These are phyloP conservation scores for Lacerta agilis DNA, from an alignment of 2,797 vertebrate genomes.

Conservation along the genomic window DNA sequence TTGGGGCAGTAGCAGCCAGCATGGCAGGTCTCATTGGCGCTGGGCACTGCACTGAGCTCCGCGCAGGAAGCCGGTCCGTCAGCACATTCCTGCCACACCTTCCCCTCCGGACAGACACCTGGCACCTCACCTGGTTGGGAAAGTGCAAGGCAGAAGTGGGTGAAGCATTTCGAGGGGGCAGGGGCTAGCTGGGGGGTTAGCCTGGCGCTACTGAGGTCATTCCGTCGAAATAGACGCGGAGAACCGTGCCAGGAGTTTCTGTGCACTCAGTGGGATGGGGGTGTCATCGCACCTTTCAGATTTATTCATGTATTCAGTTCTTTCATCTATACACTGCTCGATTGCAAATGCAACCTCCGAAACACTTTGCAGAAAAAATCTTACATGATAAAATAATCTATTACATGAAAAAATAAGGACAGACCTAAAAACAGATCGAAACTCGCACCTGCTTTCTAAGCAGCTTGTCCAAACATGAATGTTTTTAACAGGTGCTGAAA, in stretches of 20 bases:
- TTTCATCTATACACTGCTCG: too few species aligned
- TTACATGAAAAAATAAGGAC: too few species aligned
- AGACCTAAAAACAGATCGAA: too few species aligned
- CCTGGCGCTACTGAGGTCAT: neutral
- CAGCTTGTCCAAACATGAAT: too few species aligned
- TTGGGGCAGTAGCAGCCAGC: conserved; percentile 85
- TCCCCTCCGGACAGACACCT: conserved; percentile 76
- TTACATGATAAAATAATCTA: too few species aligned
- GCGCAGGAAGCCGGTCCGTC: conserved; percentile 79
- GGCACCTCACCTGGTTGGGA: conserved; percentile 70
- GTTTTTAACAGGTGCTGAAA: too few species aligned
- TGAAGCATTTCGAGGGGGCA: neutral
- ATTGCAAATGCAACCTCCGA: too few species aligned
- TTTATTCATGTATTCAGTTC: too few species aligned
- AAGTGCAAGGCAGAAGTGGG: neutral
- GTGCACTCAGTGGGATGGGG: neutral
- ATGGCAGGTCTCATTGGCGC: conserved; percentile 72
- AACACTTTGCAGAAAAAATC: too few species aligned
- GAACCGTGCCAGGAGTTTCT: neutral
- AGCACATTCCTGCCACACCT: conserved; percentile 83
- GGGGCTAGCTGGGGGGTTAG: neutral
- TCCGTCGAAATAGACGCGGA: too few species aligned
- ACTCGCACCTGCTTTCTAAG: too few species aligned
- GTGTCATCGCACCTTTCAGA: too few species aligned
- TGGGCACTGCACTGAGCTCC: conserved; percentile 72